Percentiles rank a stretch among this genome's conserved stretches.
These are phyloP conservation scores for Erebia ligea DNA, from an alignment of 2,888 invertebrate species.

Conservation along the genomic window DNA sequence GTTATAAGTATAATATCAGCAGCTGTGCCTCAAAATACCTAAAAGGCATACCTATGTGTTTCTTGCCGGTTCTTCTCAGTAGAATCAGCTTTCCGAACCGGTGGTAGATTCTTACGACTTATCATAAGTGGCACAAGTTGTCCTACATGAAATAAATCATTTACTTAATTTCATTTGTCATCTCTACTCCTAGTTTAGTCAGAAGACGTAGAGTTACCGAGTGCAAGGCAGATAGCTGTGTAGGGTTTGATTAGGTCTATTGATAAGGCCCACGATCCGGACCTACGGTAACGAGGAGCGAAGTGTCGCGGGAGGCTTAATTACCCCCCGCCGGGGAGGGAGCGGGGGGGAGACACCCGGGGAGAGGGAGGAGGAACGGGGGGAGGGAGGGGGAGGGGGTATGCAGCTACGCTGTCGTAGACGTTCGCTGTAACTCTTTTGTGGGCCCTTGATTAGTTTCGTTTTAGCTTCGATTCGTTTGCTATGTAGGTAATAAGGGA, in stretches of 20 bases:
- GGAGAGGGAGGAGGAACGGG: conserved; percentile 17
- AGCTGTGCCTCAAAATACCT: too few species aligned
- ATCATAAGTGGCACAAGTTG: too few species aligned
- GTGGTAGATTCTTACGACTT: too few species aligned
- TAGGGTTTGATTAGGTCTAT: conserved; percentile 19
- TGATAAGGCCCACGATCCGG: conserved; percentile 45
- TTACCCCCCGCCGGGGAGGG: conserved; percentile 47
- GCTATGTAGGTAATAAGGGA: conserved; percentile 4
- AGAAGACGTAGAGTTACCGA: not conserved
- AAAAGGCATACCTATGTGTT: too few species aligned
- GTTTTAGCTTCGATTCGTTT: conserved; percentile 27
- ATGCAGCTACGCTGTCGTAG: conserved; percentile 35
- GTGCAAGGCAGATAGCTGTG: not conserved
- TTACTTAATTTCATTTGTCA: too few species aligned
- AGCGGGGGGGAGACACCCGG: conserved; percentile 15
- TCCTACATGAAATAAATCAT: too few species aligned
- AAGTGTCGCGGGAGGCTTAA: conserved; percentile 64
- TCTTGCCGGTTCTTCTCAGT: too few species aligned
- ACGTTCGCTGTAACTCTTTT: conserved; percentile 37
- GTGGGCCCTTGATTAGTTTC: conserved; percentile 38
- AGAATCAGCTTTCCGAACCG: too few species aligned
- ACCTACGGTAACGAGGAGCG: conserved; percentile 65
- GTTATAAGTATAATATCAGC: too few species aligned
- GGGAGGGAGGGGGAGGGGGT: conserved; percentile 23
- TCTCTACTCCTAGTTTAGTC: too few species aligned